These are phyloP conservation scores for Theonella swinhoei DNA, from an alignment of 37 sponge, comb jelly and placozoan genomes.

Conservation along the genomic window DNA sequence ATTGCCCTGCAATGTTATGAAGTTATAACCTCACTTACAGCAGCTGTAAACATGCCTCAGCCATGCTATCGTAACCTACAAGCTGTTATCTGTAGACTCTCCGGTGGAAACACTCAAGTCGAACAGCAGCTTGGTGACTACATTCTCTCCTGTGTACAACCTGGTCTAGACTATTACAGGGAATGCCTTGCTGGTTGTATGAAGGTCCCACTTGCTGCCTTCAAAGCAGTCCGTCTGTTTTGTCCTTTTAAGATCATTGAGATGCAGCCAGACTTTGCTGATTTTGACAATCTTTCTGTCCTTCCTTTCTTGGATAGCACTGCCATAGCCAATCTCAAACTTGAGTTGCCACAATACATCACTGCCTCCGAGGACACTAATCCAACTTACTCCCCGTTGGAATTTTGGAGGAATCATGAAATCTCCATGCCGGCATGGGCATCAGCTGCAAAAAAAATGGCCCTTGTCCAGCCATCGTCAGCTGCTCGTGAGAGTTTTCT, in stretches of 20 bases:
- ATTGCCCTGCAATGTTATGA: conserved; percentile 34
- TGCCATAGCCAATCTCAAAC: neutral
- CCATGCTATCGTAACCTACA: conserved; percentile 15
- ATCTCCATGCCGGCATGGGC: neutral
- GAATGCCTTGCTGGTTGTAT: conserved; percentile 5
- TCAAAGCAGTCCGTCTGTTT: conserved; percentile 15
- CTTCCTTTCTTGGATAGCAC: conserved; percentile 6
- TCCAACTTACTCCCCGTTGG: neutral
- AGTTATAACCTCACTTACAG: conserved; percentile 10
- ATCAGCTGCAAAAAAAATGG: conserved; percentile 12
- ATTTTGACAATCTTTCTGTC: neutral
- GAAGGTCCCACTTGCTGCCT: conserved; percentile 8
- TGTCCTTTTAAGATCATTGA: neutral
- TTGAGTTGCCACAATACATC: neutral
- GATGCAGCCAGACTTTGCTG: neutral
- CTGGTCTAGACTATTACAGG: neutral
- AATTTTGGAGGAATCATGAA: neutral
- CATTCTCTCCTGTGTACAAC: conserved; percentile 15
- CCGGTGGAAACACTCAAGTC: conserved; percentile 2
- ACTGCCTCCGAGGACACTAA: neutral
- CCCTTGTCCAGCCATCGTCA: conserved; percentile 33
- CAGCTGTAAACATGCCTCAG: conserved; percentile 34
- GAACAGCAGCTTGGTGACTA: conserved; percentile 7
- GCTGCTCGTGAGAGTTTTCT: conserved; percentile 32
- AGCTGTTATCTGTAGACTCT: neutral